Evolutionary conservation across 2,113 vertebrate genomes (phyloP).

Genomic region (Trogon surrucura): DNA sequence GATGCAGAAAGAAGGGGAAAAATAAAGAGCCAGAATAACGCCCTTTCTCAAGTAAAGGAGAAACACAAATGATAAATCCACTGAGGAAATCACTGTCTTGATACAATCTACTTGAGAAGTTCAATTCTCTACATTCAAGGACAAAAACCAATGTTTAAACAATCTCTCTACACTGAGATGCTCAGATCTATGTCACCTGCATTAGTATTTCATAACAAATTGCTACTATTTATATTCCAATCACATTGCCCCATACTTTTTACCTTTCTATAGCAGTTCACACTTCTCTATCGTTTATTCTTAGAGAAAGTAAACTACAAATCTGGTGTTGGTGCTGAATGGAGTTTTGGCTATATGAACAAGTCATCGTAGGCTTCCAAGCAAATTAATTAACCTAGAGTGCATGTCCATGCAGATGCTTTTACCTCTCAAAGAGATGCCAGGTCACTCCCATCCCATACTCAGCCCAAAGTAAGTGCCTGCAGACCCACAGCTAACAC

Average conservation of each 20-base stretch:
- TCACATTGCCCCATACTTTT: background rate
- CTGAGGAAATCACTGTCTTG: background rate
- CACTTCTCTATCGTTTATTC: background rate
- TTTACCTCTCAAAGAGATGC: background rate
- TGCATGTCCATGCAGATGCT: background rate
- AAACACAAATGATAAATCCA: background rate
- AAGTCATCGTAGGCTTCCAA: background rate
- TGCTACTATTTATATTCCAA: background rate
- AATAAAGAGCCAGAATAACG: background rate
- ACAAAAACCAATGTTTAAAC: background rate
- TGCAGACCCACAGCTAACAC: background rate
- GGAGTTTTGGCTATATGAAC: background rate
- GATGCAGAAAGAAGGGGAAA: background rate
- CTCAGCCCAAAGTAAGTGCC: background rate
- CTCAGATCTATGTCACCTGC: background rate
- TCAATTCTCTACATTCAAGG: background rate
- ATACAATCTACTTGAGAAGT: background rate
- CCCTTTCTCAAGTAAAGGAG: background rate
- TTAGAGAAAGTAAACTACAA: background rate
- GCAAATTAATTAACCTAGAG: background rate
- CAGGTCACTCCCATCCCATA: background rate
- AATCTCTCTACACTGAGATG: background rate
- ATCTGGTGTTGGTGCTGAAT: background rate
- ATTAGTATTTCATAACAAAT: background rate
- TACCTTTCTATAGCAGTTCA: background rate